These are phyloP conservation scores for Oceanites oceanicus DNA, from an alignment of 2,113 vertebrate species.

Conservation along the genomic window DNA sequence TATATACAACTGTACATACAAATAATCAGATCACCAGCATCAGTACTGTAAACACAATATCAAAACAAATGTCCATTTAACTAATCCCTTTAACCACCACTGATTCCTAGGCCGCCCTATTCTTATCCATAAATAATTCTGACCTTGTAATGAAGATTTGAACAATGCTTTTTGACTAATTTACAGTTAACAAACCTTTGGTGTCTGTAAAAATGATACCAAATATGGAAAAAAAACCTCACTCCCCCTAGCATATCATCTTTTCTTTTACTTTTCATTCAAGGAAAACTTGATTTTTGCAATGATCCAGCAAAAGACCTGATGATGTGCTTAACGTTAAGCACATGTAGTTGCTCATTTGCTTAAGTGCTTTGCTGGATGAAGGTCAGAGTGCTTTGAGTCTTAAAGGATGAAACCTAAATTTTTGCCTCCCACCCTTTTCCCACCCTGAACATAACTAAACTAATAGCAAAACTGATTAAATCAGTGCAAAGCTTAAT, in stretches of 20 bases:
- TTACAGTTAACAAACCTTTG: not conserved
- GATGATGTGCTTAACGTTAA: not conserved
- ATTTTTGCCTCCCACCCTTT: not conserved
- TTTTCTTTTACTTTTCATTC: not conserved
- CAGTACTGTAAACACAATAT: not conserved
- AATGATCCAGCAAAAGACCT: not conserved
- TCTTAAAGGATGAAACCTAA: not conserved
- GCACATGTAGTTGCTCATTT: constrained; percentile 2
- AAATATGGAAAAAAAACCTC: not conserved
- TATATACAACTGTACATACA: not conserved
- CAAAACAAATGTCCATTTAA: not conserved
- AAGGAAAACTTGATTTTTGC: not conserved
- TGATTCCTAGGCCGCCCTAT: not conserved
- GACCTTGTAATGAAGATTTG: not conserved
- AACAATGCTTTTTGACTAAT: not conserved
- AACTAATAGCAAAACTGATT: not conserved
- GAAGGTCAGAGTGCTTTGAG: not conserved
- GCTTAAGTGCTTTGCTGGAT: constrained; percentile 11
- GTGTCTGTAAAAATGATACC: not conserved
- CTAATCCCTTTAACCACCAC: not conserved
- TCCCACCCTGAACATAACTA: not conserved
- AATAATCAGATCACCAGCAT: not conserved
- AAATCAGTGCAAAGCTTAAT: not conserved
- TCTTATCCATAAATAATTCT: not conserved
- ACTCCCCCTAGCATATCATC: not conserved